These are phyloP conservation scores for Bombus huntii DNA, from an alignment of 1,140 invertebrate genomes.

Conservation along the genomic window DNA sequence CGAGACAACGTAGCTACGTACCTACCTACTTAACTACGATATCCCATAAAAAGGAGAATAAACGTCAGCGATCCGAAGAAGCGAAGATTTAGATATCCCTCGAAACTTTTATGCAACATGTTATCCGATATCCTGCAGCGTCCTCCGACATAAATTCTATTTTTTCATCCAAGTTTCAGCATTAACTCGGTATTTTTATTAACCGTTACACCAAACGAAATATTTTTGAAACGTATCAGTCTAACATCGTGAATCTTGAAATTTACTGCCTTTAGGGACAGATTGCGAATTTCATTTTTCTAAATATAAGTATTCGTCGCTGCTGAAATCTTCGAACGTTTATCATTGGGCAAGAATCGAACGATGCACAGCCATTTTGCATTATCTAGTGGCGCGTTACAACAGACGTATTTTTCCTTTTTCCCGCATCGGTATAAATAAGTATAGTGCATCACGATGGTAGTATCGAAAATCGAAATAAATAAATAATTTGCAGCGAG, in stretches of 20 bases:
- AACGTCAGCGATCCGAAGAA: not conserved
- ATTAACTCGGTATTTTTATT: not conserved
- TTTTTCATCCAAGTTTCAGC: not conserved
- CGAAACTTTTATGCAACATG: not conserved
- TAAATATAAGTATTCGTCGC: not conserved
- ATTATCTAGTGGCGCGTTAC: too few relatives aligned
- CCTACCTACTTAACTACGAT: not conserved
- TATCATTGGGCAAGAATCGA: too few relatives aligned
- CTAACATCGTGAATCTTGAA: not conserved
- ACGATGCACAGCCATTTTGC: too few relatives aligned
- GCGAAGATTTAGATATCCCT: not conserved
- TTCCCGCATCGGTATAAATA: too few relatives aligned
- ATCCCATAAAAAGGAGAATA: not conserved
- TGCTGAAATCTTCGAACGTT: not conserved
- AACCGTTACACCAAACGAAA: not conserved
- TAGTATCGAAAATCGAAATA: not conserved
- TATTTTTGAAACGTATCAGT: not conserved
- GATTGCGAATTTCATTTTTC: too few relatives aligned
- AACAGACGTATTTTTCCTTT: too few relatives aligned
- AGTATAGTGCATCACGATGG: not conserved
- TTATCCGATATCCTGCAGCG: conserved; percentile 7
- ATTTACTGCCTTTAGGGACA: not conserved
- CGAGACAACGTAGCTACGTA: not conserved
- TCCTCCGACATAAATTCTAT: not conserved
- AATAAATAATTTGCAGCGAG: conserved; percentile 73